phyloP scores from a whole-genome alignment of 2,888 invertebrate genomes.

The Prosapia bicincta region DNA sequence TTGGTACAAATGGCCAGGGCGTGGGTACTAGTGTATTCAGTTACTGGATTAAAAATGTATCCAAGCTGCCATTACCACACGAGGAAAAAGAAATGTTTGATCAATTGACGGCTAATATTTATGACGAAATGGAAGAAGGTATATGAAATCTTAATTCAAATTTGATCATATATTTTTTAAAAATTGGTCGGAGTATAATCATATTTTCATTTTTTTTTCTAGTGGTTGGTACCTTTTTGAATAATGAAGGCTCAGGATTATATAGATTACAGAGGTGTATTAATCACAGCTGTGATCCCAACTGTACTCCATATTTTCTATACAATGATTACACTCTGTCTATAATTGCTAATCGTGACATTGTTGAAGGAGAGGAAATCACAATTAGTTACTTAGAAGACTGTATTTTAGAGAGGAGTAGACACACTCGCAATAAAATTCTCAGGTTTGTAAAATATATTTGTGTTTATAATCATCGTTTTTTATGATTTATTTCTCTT shows the following conservation, averaged over 20 bases:
- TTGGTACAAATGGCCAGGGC: constrained; percentile 94
- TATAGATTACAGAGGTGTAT: constrained; percentile 82
- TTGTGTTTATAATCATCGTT: no score
- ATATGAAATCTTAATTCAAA: constrained; percentile 37
- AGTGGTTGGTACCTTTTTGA: constrained; percentile 69
- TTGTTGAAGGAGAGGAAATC: constrained; percentile 81
- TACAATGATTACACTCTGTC: constrained; percentile 75
- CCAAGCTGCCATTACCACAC: constrained; percentile 61
- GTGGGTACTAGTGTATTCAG: constrained; percentile 88
- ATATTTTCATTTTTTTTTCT: no score
- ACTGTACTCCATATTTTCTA: constrained; percentile 81
- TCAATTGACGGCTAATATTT: constrained; percentile 74
- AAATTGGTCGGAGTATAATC: no score
- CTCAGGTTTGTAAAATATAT: constrained; percentile 46
- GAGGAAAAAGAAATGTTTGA: constrained; percentile 67
- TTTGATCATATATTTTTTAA: no score
- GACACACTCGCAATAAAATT: constrained; percentile 83
- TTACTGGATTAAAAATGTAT: constrained; percentile 78
- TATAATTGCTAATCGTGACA: constrained; percentile 66
- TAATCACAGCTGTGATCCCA: constrained; percentile 91
- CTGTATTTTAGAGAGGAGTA: constrained; percentile 71
- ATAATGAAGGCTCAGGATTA: constrained; percentile 90
- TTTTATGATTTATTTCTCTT: no score
- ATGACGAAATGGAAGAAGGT: constrained; percentile 81
- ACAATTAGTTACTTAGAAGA: constrained; percentile 88